Conservation (phyloP, 2,113 vertebrate genomes). For the Sorex araneus region DNA sequence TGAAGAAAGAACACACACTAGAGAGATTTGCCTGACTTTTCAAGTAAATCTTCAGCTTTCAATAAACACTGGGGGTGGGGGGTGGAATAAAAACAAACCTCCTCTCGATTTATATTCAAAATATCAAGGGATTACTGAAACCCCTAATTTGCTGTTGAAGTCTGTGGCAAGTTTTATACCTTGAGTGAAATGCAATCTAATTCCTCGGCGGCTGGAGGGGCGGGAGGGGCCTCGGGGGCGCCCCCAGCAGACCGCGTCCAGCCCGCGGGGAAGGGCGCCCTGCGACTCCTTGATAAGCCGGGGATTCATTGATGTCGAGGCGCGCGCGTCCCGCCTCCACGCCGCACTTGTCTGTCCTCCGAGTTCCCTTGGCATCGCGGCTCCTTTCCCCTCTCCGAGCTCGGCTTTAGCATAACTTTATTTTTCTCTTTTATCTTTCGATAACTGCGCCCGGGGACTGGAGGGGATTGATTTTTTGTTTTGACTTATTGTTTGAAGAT, state of each 20-base stretch:
- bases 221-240: constrained; percentile 83
- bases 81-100: constrained; percentile 67
- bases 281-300: constrained; percentile 91
- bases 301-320: constrained; percentile 91
- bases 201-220: constrained; percentile 82
- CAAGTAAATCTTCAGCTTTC: constrained; percentile 79
- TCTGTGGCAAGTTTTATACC: constrained; percentile 82
- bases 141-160: constrained; percentile 85
- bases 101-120: constrained; percentile 78
- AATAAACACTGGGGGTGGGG: constrained; percentile 71
- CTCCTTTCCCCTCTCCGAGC: constrained; percentile 87
- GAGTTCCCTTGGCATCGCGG: constrained; percentile 88
- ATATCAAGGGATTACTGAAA: constrained; percentile 81
- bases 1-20: constrained; percentile 62
- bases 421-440: constrained; percentile 96
- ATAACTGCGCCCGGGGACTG: constrained; percentile 92
- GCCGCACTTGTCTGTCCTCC: constrained; percentile 89
- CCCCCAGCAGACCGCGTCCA: constrained; percentile 85
- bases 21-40: constrained; percentile 61
- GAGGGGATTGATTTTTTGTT: constrained; percentile 97
- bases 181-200: constrained; percentile 83
- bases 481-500: constrained; percentile 99
- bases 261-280: constrained; percentile 87
- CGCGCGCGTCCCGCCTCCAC: constrained; percentile 87
- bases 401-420: constrained; percentile 92